A percentile compares a stretch with the other conserved stretches of the same genome.
These are phyloP conservation scores for Drosophila cardini DNA, from an alignment of 1,140 invertebrate genomes.

Conservation along the genomic window DNA sequence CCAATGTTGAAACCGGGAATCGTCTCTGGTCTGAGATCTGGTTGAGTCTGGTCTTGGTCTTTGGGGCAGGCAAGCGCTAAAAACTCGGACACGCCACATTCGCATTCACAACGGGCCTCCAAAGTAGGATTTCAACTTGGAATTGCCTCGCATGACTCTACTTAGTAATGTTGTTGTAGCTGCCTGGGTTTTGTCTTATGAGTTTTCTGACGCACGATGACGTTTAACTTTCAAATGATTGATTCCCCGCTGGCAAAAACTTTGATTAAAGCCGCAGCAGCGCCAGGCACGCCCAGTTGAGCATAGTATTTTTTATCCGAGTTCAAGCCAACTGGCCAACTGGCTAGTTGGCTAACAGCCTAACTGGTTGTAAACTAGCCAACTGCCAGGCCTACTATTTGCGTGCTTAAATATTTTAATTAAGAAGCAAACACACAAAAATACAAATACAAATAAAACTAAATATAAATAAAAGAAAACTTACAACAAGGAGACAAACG, in stretches of 20 bases:
- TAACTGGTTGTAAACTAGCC: constrained; percentile 54
- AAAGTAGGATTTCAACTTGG: constrained; percentile 47
- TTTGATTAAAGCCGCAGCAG: constrained; percentile 78
- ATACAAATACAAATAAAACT: neutral
- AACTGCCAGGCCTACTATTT: constrained; percentile 70
- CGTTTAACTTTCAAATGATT: constrained; percentile 83
- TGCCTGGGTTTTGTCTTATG: constrained; percentile 71
- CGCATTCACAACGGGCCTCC: constrained; percentile 62
- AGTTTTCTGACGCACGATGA: constrained; percentile 81
- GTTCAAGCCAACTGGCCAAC: constrained; percentile 18
- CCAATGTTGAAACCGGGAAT: constrained; percentile 11
- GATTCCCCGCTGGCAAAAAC: constrained; percentile 81
- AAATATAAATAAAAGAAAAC: constrained; percentile 22
- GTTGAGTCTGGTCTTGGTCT: constrained; percentile 21
- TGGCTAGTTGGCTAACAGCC: constrained; percentile 44
- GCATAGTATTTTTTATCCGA: constrained; percentile 25
- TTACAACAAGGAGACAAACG: constrained; percentile 29
- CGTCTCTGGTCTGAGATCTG: constrained; percentile 12
- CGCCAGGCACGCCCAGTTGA: constrained; percentile 65
- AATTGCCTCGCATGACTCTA: constrained; percentile 46
- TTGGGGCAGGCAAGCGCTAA: constrained; percentile 65
- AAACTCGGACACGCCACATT: constrained; percentile 79
- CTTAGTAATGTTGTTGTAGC: constrained; percentile 29
- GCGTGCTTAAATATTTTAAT: constrained; percentile 82
- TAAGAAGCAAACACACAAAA: constrained; percentile 48